Evolutionary conservation across 1,140 invertebrate genomes (phyloP), one percentile per base, ranked within the genome.

Genomic region (Drosophila hydei): DNA sequence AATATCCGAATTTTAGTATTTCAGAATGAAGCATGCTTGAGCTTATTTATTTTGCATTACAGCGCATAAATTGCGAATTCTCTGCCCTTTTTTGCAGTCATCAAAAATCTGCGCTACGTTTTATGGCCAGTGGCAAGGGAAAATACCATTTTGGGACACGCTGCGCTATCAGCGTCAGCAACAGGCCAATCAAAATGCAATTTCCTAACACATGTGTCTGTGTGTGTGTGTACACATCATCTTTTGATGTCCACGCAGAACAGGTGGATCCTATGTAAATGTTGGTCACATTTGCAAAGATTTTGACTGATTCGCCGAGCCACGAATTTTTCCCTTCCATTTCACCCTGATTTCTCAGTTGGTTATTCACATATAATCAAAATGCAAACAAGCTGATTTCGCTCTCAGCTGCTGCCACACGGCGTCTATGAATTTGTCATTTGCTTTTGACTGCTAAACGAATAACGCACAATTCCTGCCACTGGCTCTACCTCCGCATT

Each of bases 351-450:
- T 25, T 11, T 40, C 50, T 8, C 25, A 21, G 45, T 18, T 62
- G 45, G 33, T 33, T 72, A 48, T 72, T 62, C 56, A 45, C 64
- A 65, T 79, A 78, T 83, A 75, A 84, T 84, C 73, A 76, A 84
- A 79, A 84, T 85, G 79, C 75, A 84, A 84, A 84, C 80, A 84
- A 84, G 76, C 78, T 73, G 79, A 72, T 75, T 83, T 70, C 27
- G 33, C 18, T 42, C 43, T 21, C 36, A 59, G 38, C 42, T 74
- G 23, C 21, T 38, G 38, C 40, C 51, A 43, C 54, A 58, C 27
- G 77, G 45, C 38, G 75, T 81, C 83, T 83, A 88, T 88, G 83
- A 88, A 88, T 88, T 88, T 79, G 79, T 89, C 83, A 88, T 88
- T 78, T 80, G 48, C 48, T 42, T 59, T 72, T 60, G 38, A 60